A percentile compares a stretch with the other conserved stretches of the same genome.
phyloP scores from a whole-genome alignment of 2,888 invertebrate genomes.

The Cabera pusaria region DNA sequence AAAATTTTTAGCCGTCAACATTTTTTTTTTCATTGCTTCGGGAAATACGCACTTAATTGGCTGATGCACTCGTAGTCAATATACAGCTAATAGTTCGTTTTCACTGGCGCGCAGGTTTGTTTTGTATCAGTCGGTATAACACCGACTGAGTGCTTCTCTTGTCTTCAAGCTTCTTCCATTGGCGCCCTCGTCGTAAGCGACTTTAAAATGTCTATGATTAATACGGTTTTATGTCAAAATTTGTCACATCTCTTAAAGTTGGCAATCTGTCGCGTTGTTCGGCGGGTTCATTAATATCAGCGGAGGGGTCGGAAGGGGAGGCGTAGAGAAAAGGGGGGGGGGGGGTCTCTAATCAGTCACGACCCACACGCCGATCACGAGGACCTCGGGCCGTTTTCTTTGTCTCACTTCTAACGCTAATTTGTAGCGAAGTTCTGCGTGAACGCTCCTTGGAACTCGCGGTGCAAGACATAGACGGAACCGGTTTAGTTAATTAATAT shows the following conservation, averaged over 20 bases:
- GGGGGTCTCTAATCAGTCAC: slow-evolving; percentile 29
- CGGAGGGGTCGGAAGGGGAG: not conserved
- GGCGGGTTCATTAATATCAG: slow-evolving; percentile 27
- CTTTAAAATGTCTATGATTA: slow-evolving; percentile 21
- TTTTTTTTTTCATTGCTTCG: too few species aligned
- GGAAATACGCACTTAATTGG: too few species aligned
- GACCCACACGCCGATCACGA: slow-evolving; percentile 32
- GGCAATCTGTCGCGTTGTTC: slow-evolving; percentile 23
- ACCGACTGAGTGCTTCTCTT: too few species aligned
- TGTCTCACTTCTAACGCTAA: slow-evolving; percentile 35
- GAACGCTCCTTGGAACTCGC: slow-evolving; percentile 26
- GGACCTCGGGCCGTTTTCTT: slow-evolving; percentile 33
- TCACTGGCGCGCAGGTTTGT: too few species aligned
- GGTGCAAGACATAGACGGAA: too few species aligned
- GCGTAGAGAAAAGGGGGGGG: not conserved
- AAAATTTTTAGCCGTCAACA: too few species aligned
- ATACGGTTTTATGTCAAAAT: slow-evolving; percentile 23
- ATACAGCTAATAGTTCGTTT: too few species aligned
- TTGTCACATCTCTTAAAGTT: slow-evolving; percentile 25
- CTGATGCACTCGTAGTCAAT: too few species aligned
- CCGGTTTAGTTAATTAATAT: too few species aligned
- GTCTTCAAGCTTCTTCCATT: too few species aligned
- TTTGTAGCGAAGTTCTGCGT: slow-evolving; percentile 35
- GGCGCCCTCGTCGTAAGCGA: too few species aligned
- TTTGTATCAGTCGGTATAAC: too few species aligned